Base-by-base conservation (phyloP, 2,888 invertebrate genomes). In the Lasioglossum leucozonium region DNA sequence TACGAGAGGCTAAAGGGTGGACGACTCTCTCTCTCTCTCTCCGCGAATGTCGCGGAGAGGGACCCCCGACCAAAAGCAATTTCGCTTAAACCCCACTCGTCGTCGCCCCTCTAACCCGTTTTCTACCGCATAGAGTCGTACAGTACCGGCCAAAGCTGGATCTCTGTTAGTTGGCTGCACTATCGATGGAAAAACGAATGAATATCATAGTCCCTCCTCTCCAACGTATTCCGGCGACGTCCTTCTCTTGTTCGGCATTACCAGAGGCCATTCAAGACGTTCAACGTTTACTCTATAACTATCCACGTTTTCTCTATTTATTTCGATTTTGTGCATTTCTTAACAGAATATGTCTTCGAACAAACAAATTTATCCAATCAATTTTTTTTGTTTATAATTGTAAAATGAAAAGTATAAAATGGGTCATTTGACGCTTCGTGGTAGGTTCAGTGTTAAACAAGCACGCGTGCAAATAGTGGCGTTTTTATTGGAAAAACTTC, bases 21-120 rank as follows among this genome's bases (percentile, higher is more conserved):
- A 34, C 77, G n/a, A n/a, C n/a, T 30, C 13, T 16, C 26, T 79
- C n/a, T n/a, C n/a, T n/a, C n/a, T 30, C 26, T 6, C 26, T 81
- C 81, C 88, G 82, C 72, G 79, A 77, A 79, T 80, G 77, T 62
- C 84, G 83, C 84, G 77, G 77, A 42, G 74, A 69, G 72, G 55
- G 58, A 30, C 55, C 71, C 34, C 72, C 30, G 83, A 78, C 84
- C 89, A 76, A 89, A 90, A 90, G 90, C 89, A 89, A 89, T 89
- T 89, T 85, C 89, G 78, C 71, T 87, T 77, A 85, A 85, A 89
- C 55, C 82, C 65, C 73, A 11, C 65, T 42, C 78, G 69, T 72
- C 44, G 22, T 42, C 18, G 4, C 44, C 37, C 51, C n/a, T 40
- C 67, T 0, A 55, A n/a, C 67, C 22, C 67, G 37, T 75, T 18